phyloP scores from a whole-genome alignment of 2,888 invertebrate genomes.

The Polydesmus complanatus region DNA sequence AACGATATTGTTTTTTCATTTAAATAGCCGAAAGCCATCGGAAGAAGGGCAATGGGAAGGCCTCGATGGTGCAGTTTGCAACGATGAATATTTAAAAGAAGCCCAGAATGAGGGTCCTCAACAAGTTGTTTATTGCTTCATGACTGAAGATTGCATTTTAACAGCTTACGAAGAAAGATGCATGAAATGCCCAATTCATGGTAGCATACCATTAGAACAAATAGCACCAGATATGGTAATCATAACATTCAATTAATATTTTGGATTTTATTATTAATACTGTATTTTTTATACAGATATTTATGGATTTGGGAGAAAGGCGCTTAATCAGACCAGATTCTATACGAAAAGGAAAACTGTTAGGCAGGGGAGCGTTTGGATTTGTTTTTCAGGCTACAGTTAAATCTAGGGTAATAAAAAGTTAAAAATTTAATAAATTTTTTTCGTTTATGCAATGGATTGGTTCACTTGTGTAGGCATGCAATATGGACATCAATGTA shows the following conservation, averaged over 20 bases:
- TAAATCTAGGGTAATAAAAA: slow-evolving; percentile 30
- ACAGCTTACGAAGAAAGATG: slow-evolving; percentile 59
- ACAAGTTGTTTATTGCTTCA: slow-evolving; percentile 55
- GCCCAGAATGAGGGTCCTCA: slow-evolving; percentile 5
- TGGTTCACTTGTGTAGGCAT: slow-evolving; percentile 37
- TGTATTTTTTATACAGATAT: slow-evolving; percentile 40
- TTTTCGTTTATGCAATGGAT: background rate
- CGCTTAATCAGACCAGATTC: slow-evolving; percentile 68
- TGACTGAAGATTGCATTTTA: slow-evolving; percentile 91
- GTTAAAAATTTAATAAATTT: background rate
- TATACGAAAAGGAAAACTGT: slow-evolving; percentile 48
- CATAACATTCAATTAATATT: slow-evolving; percentile 10
- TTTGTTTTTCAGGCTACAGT: slow-evolving; percentile 71
- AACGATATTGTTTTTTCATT: background rate
- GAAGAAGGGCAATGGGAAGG: slow-evolving; percentile 50
- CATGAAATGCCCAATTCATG: slow-evolving; percentile 67
- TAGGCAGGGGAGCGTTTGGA: slow-evolving; percentile 96
- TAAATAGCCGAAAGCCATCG: slow-evolving; percentile 54
- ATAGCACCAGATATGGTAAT: slow-evolving; percentile 85
- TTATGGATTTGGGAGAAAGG: slow-evolving; percentile 71
- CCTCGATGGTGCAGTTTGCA: slow-evolving; percentile 33
- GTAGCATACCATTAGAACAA: slow-evolving; percentile 53
- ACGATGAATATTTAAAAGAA: slow-evolving; percentile 15
- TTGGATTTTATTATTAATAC: background rate
- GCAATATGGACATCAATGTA: slow-evolving; percentile 45